A percentile compares a stretch with the other conserved stretches of the same genome.
Conservation (phyloP, 1,140 invertebrate genomes). For the Dinoponera quadriceps region DNA sequence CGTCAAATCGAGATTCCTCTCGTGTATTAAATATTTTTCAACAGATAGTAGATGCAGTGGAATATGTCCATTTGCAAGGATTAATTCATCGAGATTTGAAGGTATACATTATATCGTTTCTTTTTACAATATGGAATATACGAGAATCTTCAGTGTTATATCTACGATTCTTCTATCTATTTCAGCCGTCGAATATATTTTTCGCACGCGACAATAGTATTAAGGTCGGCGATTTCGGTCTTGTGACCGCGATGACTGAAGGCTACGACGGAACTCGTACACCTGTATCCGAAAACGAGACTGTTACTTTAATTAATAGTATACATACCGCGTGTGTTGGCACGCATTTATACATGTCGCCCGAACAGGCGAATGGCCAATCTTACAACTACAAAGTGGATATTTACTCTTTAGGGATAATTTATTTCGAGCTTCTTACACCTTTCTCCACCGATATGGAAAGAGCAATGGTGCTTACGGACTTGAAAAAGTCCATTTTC, state of each 20-base stretch:
- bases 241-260: constrained; percentile 94
- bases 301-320: constrained; percentile 63
- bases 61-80: constrained; percentile 96
- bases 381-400: constrained; percentile 98
- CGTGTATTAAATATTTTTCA: constrained; percentile 92
- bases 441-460: constrained; percentile 97
- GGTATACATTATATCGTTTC: constrained; percentile 82
- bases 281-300: constrained; percentile 70
- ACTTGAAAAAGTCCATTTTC: constrained; percentile 89
- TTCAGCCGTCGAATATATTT: constrained; percentile 97
- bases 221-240: constrained; percentile 98
- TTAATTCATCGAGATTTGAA: constrained; percentile 98
- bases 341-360: constrained; percentile 98
- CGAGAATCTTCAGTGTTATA: constrained; percentile 48
- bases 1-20: constrained; percentile 81
- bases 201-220: constrained; percentile 95
- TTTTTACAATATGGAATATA: neutral
- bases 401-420: constrained; percentile 97
- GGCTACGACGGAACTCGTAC: constrained; percentile 84
- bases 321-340: constrained; percentile 91
- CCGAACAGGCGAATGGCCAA: constrained; percentile 93
- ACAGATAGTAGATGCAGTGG: constrained; percentile 97
- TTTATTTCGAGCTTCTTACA: constrained; percentile 96
- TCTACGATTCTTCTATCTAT: constrained; percentile 63
- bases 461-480: constrained; percentile 88